Evolutionary conservation across 2,113 vertebrate genomes (phyloP).

Genomic region (Engystomops pustulosus): DNA sequence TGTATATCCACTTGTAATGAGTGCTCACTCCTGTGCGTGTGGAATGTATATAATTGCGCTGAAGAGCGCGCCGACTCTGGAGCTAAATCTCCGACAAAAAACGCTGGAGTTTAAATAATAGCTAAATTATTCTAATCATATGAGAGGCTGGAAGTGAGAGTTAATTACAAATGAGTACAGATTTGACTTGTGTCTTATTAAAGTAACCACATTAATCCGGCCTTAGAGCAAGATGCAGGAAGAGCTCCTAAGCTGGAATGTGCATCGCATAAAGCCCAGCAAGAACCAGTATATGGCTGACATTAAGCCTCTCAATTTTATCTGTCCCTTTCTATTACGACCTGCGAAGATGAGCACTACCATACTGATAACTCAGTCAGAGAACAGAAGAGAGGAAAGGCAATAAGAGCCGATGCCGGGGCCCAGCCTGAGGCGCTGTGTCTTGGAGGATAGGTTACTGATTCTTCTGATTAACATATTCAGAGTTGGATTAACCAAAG

Average conservation of each 20-base stretch:
- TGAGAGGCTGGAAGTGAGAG: slow-evolving; percentile 52
- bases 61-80: not conserved
- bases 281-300: slow-evolving; percentile 48
- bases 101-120: slow-evolving; percentile 39
- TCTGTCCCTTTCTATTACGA: slow-evolving; percentile 56
- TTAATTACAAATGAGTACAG: slow-evolving; percentile 54
- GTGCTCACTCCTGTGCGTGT: not conserved
- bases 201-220: slow-evolving; percentile 57
- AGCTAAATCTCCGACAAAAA: slow-evolving; percentile 15
- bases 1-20: not conserved
- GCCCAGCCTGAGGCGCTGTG: slow-evolving; percentile 33
- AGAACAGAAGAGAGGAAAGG: slow-evolving; percentile 47
- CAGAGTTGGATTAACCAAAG: slow-evolving; percentile 58
- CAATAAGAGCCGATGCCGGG: slow-evolving; percentile 48
- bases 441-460: slow-evolving; percentile 57
- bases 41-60: not conserved
- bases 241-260: slow-evolving; percentile 55
- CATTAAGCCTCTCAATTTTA: slow-evolving; percentile 59
- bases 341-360: slow-evolving; percentile 52
- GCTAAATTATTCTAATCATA: slow-evolving; percentile 54
- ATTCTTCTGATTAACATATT: slow-evolving; percentile 59
- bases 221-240: slow-evolving; percentile 54
- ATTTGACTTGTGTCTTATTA: slow-evolving; percentile 60
- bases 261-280: slow-evolving; percentile 44
- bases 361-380: slow-evolving; percentile 42